Evolutionary conservation across 2,113 vertebrate species (phyloP).

Genomic region (Charadrius vociferus): DNA sequence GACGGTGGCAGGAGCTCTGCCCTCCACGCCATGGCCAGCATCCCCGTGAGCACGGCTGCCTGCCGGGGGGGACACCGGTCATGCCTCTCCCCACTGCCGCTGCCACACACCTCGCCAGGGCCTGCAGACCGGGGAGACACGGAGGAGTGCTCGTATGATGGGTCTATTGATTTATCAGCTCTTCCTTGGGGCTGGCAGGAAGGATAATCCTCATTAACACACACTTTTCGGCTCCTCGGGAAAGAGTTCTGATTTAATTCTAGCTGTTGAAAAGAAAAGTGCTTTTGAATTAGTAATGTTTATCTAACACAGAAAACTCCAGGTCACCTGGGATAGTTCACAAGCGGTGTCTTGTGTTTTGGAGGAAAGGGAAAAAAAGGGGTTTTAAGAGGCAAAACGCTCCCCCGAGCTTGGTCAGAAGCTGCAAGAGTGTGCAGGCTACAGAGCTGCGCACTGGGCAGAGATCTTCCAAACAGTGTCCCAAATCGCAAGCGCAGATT

Average conservation of each 20-base stretch:
- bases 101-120: rapidly evolving
- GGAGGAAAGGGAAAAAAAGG: not conserved
- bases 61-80: rapidly evolving
- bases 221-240: not conserved
- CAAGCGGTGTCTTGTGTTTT: not conserved
- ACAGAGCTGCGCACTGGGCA: not conserved
- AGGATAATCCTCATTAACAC: slow-evolving; percentile 48
- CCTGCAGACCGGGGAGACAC: rapidly evolving
- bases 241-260: not conserved
- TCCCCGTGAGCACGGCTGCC: rapidly evolving
- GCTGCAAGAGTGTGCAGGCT: not conserved
- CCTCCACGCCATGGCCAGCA: not conserved
- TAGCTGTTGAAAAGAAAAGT: slow-evolving; percentile 11
- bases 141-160: not conserved
- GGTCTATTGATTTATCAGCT: not conserved
- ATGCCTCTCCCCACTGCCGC: rapidly evolving
- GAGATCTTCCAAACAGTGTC: not conserved
- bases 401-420: not conserved
- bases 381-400: not conserved
- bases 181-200: not conserved
- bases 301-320: not conserved
- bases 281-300: slow-evolving; percentile 29
- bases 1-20: not conserved
- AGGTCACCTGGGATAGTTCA: slow-evolving; percentile 8
- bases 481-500: not conserved